Evolutionary conservation across 2,888 invertebrate species (phyloP).

Genomic region (Aelia acuminata): DNA sequence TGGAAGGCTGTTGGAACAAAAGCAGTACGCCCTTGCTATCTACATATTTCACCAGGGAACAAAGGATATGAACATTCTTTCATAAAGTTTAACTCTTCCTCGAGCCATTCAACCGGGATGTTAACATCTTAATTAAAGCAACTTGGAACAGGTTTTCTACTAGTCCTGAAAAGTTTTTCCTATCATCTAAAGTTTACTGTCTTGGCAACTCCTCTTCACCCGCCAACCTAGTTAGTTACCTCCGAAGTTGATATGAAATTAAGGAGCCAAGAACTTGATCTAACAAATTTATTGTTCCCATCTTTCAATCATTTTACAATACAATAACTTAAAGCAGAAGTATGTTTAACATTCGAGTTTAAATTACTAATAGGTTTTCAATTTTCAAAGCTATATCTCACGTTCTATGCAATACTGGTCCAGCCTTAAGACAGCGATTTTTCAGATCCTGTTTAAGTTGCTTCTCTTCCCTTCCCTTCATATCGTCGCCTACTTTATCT

Average conservation of each 20-base stretch:
- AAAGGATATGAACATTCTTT: conserved; percentile 47
- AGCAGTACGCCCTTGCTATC: conserved; percentile 4
- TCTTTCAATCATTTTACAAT: too few relatives aligned
- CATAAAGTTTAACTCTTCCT: conserved; percentile 15
- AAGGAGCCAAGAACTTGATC: neutral
- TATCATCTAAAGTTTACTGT: conserved; percentile 12
- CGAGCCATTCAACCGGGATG: conserved; percentile 15
- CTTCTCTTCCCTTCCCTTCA: too few relatives aligned
- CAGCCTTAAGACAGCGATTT: too few relatives aligned
- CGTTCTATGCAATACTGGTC: too few relatives aligned
- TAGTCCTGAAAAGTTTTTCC: conserved; percentile 13
- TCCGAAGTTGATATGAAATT: neutral
- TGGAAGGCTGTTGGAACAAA: neutral
- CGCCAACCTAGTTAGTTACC: neutral
- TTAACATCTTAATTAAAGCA: conserved; percentile 51
- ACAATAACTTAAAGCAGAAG: too few relatives aligned
- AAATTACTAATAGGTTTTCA: too few relatives aligned
- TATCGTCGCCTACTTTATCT: too few relatives aligned
- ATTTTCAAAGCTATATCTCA: too few relatives aligned
- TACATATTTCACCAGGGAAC: conserved; percentile 22
- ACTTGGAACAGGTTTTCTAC: neutral
- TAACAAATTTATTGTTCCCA: neutral
- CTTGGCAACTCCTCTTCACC: neutral
- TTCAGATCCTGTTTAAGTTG: too few relatives aligned
- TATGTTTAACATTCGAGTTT: too few relatives aligned